phyloP scores from a whole-genome alignment of 2,113 vertebrate genomes.

The Malurus elegans region DNA sequence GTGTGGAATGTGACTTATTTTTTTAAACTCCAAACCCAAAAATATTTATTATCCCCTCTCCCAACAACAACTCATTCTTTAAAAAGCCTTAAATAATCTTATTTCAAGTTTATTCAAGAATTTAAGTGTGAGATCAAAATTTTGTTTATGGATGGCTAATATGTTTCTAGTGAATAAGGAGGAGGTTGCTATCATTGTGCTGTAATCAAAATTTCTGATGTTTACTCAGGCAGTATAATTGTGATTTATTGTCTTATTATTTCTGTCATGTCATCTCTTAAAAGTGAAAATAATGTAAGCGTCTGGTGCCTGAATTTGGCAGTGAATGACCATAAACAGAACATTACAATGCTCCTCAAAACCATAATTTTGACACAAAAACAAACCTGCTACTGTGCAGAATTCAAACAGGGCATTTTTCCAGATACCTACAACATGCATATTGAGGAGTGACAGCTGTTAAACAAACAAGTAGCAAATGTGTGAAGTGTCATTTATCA shows the following conservation, averaged over 20 bases:
- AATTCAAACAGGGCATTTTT: neutral
- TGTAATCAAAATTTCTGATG: neutral
- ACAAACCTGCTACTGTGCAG: neutral
- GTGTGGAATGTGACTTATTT: neutral
- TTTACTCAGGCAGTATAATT: slow-evolving; percentile 19
- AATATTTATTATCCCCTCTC: neutral
- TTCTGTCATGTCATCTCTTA: neutral
- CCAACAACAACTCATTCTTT: neutral
- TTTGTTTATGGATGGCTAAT: neutral
- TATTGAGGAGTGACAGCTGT: neutral
- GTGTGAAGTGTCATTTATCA: slow-evolving; percentile 4
- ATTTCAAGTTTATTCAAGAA: neutral
- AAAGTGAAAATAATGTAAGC: slow-evolving; percentile 4
- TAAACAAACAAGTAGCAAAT: slow-evolving; percentile 2
- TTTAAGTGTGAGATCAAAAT: neutral
- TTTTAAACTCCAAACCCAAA: neutral
- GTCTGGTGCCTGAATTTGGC: neutral
- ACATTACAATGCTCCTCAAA: neutral
- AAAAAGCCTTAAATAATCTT: neutral
- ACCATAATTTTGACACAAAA: neutral
- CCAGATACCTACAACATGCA: neutral
- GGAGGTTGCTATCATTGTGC: neutral
- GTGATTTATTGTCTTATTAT: slow-evolving; percentile 38
- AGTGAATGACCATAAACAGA: slow-evolving; percentile 15
- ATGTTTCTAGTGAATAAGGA: neutral